phyloP scores from a whole-genome alignment of 2,797 vertebrate genomes.

The Poecilia picta region DNA sequence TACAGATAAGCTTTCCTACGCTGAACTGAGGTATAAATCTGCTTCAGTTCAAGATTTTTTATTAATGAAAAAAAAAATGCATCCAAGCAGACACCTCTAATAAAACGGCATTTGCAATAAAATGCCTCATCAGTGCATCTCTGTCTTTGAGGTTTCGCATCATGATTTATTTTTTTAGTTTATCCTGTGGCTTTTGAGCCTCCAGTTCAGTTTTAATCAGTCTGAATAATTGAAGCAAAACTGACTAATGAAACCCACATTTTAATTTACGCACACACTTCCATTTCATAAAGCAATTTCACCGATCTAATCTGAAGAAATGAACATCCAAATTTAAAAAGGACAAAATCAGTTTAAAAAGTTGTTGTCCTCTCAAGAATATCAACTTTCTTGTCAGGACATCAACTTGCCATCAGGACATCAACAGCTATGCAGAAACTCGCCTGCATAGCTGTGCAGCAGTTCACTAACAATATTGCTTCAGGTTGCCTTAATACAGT shows the following conservation, averaged over 20 bases:
- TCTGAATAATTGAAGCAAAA: not conserved
- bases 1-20: not conserved
- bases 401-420: too few species aligned
- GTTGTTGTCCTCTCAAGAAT: conserved; percentile 43
- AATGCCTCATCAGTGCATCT: not conserved
- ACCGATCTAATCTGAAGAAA: not conserved
- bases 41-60: not conserved
- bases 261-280: not conserved
- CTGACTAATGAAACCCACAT: not conserved
- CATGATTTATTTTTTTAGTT: not conserved
- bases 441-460: conserved; percentile 1
- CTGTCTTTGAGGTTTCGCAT: not conserved
- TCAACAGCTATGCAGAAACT: conserved; percentile 10
- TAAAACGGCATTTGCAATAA: not conserved
- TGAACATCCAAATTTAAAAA: conserved; percentile 1
- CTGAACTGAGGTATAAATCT: not conserved
- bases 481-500: conserved; percentile 16
- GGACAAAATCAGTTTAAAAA: conserved; percentile 30
- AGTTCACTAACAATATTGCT: conserved; percentile 19
- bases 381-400: too few species aligned
- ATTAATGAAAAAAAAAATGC: not conserved
- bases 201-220: not conserved
- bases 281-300: not conserved
- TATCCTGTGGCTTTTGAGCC: not conserved
- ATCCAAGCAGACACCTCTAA: not conserved